phyloP scores from a whole-genome alignment of 2,113 vertebrate genomes.

The Chaetodon auriga region DNA sequence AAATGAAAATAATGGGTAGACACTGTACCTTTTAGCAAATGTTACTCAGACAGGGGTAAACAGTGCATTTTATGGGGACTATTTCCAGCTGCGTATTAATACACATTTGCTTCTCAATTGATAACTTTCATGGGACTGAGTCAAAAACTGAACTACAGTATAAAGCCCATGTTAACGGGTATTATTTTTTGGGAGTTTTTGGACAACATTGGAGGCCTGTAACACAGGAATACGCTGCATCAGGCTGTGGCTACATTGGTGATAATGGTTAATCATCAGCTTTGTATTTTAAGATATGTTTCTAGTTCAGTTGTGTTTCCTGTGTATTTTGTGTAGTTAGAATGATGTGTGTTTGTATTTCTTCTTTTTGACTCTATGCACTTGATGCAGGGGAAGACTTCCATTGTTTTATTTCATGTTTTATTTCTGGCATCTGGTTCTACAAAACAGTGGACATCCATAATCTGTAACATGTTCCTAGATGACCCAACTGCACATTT shows the following conservation, averaged over 20 bases:
- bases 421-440: slow-evolving; percentile 7
- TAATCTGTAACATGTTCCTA: not conserved
- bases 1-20: too few relatives aligned
- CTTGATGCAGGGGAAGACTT: not conserved
- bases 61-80: not conserved
- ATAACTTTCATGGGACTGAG: not conserved
- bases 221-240: too few relatives aligned
- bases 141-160: too few relatives aligned
- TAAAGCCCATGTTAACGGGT: not conserved
- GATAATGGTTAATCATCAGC: too few relatives aligned
- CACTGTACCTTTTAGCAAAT: not conserved
- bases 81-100: not conserved
- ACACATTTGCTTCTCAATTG: not conserved
- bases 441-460: not conserved
- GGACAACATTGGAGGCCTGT: not conserved
- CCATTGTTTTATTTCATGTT: too few relatives aligned
- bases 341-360: not conserved
- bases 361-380: not conserved
- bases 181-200: too few relatives aligned
- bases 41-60: not conserved
- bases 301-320: not conserved
- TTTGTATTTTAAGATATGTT: not conserved
- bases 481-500: not conserved
- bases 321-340: not conserved
- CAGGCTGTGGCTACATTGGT: too few relatives aligned